Conservation (phyloP, 2,888 invertebrate genomes). For the Dicranocentrus wangi region DNA sequence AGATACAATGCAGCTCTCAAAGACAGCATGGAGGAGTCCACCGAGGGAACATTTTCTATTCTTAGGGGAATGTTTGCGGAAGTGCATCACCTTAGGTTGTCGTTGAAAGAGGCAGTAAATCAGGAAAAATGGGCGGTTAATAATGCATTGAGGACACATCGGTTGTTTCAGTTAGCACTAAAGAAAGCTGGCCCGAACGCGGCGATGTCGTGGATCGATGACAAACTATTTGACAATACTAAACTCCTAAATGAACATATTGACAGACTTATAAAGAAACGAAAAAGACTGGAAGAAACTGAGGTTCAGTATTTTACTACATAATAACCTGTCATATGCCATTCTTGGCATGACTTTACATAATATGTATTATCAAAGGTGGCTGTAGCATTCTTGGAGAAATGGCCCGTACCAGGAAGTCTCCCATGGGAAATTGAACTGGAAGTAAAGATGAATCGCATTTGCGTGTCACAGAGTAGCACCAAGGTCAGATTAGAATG, state of each 20-base stretch:
- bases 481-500: constrained; percentile 64
- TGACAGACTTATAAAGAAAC: constrained; percentile 53
- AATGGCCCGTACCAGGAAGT: constrained; percentile 67
- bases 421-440: constrained; percentile 66
- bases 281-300: constrained; percentile 57
- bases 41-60: constrained; percentile 33
- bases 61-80: constrained; percentile 62
- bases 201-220: constrained; percentile 69
- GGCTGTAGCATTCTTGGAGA: constrained; percentile 64
- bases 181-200: constrained; percentile 33
- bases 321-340: no score
- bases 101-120: constrained; percentile 64
- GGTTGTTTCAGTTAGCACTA: constrained; percentile 57
- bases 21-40: constrained; percentile 67
- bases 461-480: constrained; percentile 19
- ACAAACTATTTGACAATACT: constrained; percentile 69
- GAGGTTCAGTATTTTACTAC: no score
- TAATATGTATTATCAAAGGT: no score
- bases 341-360: no score
- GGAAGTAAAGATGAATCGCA: constrained; percentile 17
- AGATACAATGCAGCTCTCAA: constrained; percentile 67
- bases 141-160: constrained; percentile 68
- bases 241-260: constrained; percentile 64
- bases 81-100: constrained; percentile 46
- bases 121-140: constrained; percentile 68